Base-by-base conservation (phyloP, 2,888 invertebrate species). In the Cephus spinipes region DNA sequence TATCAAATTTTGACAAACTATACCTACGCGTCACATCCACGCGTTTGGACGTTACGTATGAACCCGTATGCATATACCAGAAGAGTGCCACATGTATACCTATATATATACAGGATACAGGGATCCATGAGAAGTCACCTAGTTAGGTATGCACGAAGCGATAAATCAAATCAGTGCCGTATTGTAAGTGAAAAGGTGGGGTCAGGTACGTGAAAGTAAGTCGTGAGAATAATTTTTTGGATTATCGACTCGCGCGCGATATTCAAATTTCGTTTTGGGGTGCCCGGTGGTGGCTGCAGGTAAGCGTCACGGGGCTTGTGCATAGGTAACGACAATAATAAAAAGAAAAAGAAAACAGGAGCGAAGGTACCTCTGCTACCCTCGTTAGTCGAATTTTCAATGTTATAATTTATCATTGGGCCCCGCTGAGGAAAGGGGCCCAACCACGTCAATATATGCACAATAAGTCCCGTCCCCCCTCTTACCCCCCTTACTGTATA, bases 351-450 rank as follows among this genome's bases (percentile, higher is more conserved):
- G 55, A 55, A 55, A 55, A 23, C 55, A 55, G 55, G 55, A 55
- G 55, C 55, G 55, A 55, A 55, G 55, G 55, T 23, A 55, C 55
- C 55, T 23, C 55, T 23, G 87, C 88, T 33, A 31, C 89, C 89
- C 89, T 89, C 87, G 90, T 89, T 89, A 89, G 86, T 81, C 81
- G 86, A 87, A 87, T 86, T 87, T 86, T 87, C 87, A 89, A 89
- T 89, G 88, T 82, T 85, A 89, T 89, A 89, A 90, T 90, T 90
- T 90, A 90, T 90, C 90, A 90, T 89, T 87, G 87, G 86, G 86
- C 84, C 89, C 88, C 85, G 89, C 86, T 86, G 86, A 87, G 88
- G 86, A 86, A 84, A 85, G 82, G 85, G 55, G 6, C 55, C 55
- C 55, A 9, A 9, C 55, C 23, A 55, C 55, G 23, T 55, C 2